Evolutionary conservation across 2,113 vertebrate genomes (phyloP).

Genomic region (Holacanthus passer): DNA sequence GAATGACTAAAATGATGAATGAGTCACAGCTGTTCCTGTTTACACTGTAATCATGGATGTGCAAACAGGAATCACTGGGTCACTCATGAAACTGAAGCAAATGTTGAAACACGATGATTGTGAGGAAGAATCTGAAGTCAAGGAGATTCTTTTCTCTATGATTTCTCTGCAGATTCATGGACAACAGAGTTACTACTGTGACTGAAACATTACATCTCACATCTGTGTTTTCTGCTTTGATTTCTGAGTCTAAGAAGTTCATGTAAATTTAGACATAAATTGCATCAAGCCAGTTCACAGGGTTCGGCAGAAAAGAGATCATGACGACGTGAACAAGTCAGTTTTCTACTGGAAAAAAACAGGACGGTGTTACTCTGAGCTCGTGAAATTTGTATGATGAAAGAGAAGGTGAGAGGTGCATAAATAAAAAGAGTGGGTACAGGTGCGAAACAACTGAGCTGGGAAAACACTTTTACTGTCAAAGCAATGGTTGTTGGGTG

Average conservation of each 20-base stretch:
- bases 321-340: not conserved
- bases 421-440: slow-evolving; percentile 32
- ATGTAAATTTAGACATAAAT: not conserved
- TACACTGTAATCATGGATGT: not conserved
- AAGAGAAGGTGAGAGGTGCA: slow-evolving; percentile 30
- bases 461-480: slow-evolving; percentile 56
- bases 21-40: not conserved
- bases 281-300: not conserved
- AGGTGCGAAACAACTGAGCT: slow-evolving; percentile 48
- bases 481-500: not conserved
- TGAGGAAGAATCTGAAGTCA: not conserved
- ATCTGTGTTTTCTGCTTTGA: not conserved
- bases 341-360: not conserved
- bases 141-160: not conserved
- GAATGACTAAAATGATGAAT: too few relatives aligned
- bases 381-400: slow-evolving; percentile 47
- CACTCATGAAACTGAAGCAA: not conserved
- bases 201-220: not conserved
- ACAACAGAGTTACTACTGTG: not conserved
- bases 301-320: too few relatives aligned
- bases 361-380: not conserved
- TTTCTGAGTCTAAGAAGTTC: not conserved
- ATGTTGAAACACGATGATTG: not conserved
- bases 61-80: too few relatives aligned
- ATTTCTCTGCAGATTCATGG: not conserved